Evolutionary conservation across 2,797 vertebrate species (phyloP), one percentile per base, ranked within the genome.

Genomic region (Enteromius treurensis): DNA sequence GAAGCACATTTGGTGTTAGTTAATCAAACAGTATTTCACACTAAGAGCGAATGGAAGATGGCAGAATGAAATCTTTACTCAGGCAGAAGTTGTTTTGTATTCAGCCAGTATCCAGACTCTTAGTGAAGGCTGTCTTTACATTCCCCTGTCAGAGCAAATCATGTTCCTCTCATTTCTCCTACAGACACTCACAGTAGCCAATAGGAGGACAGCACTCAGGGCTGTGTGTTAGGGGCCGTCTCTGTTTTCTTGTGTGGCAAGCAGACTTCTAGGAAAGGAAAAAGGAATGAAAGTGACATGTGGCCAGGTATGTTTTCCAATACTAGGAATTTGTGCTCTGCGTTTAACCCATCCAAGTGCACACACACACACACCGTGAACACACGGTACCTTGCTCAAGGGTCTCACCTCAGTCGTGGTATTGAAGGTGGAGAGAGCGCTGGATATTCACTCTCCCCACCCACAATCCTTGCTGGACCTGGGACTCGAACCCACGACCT

Each of bases 91-190:
- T 42, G 49, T 70, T 70, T 80, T 70, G 45, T 82, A 55, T 84
- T 82, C 78, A 78, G 82, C 15, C 62, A 60, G 42, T 70, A 19
- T 49, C 37, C 34, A 62, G 23, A 64, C 71, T 69, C 47, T 64
- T 49, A 29, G 82, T 86, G 75, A 83, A 81, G 85, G 84, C 84
- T 85, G 85, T 78, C 85, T 84, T 69, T 87, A 82, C 89, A 86
- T 89, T 90, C 88, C 80, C 82, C 19, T 89, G 88, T 90, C 88
- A 83, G 78, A 79, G 81, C 88, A 82, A 68, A 88, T 90, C 79
- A 88, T 88, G 85, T 83, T 83, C 80, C 77, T 83, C 81, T 85
- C 69, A 78, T 80, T 0, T 67, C 67, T 84, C 83, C 53, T 73
- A 86, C 85, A 85, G 82, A 84, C 87, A 73, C 74, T 29, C 75